Conservation (phyloP, 2,113 vertebrate species). For the Oceanodroma tethys region DNA sequence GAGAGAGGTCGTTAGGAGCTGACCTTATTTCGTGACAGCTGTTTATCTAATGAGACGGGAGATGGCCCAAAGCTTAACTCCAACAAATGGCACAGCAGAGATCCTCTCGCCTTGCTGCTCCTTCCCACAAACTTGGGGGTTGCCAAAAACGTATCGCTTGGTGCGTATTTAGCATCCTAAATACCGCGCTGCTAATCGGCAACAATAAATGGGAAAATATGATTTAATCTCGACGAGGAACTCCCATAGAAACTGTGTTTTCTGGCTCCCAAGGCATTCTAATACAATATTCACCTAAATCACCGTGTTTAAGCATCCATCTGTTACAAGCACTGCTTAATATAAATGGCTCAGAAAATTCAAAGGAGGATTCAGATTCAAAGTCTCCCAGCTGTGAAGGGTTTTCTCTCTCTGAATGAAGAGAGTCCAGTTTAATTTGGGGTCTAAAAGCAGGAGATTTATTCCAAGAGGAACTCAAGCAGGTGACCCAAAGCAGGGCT, state of each 20-base stretch:
- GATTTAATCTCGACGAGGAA: not conserved
- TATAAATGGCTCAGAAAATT: not conserved
- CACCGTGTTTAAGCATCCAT: not conserved
- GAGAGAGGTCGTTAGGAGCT: not conserved
- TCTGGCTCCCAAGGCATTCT: not conserved
- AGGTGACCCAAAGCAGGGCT: not conserved
- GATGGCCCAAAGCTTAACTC: not conserved
- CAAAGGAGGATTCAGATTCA: not conserved
- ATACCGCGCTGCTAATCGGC: accelerated
- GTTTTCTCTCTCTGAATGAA: not conserved
- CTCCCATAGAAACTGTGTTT: not conserved
- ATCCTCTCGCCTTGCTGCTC: not conserved
- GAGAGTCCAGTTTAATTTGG: not conserved
- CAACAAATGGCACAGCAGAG: not conserved
- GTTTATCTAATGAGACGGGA: not conserved
- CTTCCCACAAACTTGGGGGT: accelerated
- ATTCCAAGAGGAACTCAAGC: not conserved
- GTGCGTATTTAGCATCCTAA: not conserved
- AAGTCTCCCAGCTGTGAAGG: not conserved
- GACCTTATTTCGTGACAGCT: not conserved
- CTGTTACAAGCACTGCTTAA: not conserved
- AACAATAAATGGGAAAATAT: not conserved
- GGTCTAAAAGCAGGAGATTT: not conserved
- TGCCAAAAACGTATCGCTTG: not conserved
- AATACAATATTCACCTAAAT: not conserved